Conservation (phyloP, 2,113 vertebrate genomes). For the Pipra filicauda region DNA sequence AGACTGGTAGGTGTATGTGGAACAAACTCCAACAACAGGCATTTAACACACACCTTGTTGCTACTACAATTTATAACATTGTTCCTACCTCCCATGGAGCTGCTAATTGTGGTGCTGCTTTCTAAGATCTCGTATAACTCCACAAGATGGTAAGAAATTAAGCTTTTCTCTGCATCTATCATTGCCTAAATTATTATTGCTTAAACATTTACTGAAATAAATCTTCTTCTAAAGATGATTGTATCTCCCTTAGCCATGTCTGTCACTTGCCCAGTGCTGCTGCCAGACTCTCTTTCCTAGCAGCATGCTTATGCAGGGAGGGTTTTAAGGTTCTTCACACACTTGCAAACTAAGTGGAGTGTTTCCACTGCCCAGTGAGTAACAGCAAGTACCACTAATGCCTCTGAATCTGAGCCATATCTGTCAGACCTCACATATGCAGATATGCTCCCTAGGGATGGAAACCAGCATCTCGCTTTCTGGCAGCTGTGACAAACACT, state of each 20-base stretch:
- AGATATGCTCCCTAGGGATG: neutral
- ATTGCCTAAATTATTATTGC: neutral
- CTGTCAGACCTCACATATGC: neutral
- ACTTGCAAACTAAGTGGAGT: neutral
- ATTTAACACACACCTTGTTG: neutral
- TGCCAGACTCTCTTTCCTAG: neutral
- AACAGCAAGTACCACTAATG: neutral
- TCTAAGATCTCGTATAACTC: neutral
- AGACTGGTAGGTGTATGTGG: neutral
- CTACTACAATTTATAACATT: neutral
- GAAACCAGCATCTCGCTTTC: neutral
- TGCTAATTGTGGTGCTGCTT: neutral
- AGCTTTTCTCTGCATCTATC: neutral
- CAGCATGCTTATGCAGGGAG: neutral
- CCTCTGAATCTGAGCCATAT: neutral
- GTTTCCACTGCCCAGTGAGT: neutral
- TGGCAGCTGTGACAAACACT: neutral
- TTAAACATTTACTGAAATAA: neutral
- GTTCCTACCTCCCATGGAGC: neutral
- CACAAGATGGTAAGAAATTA: neutral
- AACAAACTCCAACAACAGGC: neutral
- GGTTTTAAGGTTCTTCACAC: neutral
- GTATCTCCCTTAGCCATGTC: neutral
- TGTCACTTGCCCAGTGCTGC: neutral
- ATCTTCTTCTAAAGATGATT: neutral